Percentiles rank a stretch among this genome's conserved stretches.
Evolutionary conservation across 1,140 invertebrate species (phyloP).

Genomic region (Psilanteris sp.): DNA sequence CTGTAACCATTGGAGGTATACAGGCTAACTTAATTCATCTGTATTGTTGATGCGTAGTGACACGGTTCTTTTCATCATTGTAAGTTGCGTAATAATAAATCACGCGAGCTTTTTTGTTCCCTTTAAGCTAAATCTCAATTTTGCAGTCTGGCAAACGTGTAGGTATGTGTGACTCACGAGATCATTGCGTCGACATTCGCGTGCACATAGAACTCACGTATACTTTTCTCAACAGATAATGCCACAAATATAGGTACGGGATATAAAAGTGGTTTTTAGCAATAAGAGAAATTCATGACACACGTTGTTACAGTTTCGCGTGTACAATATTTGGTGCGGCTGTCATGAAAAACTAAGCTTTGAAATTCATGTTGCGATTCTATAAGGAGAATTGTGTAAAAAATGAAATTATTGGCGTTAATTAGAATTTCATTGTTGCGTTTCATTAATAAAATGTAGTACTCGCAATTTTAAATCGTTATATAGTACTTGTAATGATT

Average conservation of each 20-base stretch:
- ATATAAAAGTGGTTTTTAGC: conserved; percentile 45
- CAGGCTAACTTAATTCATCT: too few relatives aligned
- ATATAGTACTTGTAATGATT: too few relatives aligned
- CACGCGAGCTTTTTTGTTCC: conserved; percentile 25
- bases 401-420: too few relatives aligned
- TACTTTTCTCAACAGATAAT: conserved; percentile 22
- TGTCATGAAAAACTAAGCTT: conserved; percentile 7
- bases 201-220: neutral
- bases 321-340: conserved; percentile 7
- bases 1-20: too few relatives aligned
- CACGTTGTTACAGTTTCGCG: conserved; percentile 5
- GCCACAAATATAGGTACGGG: conserved; percentile 18
- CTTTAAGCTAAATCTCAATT: conserved; percentile 48
- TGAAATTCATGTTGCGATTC: conserved; percentile 5
- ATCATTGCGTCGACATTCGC: conserved; percentile 4
- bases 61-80: conserved; percentile 39
- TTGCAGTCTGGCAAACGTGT: conserved; percentile 32
- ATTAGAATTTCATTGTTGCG: too few relatives aligned
- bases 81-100: conserved; percentile 34
- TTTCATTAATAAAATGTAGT: too few relatives aligned
- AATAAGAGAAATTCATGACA: conserved; percentile 33
- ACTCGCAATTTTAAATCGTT: too few relatives aligned
- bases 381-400: neutral
- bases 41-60: conserved; percentile 24
- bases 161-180: conserved; percentile 3